Evolutionary conservation across 2,113 vertebrate species (phyloP), one percentile per base, ranked within the genome.

Genomic region (Perognathus longimembris): DNA sequence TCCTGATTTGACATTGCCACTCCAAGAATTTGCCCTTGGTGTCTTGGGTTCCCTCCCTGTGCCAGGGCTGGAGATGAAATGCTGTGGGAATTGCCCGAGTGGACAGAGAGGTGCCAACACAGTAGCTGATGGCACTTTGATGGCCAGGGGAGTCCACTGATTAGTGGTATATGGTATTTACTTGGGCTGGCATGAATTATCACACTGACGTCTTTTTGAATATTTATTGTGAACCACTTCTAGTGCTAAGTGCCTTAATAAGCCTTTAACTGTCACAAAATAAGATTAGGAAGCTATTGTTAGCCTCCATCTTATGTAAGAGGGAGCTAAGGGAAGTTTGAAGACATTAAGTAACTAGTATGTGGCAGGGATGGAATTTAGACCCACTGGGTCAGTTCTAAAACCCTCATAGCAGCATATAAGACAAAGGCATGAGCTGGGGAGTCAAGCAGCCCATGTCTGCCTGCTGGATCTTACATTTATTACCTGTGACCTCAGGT

Each of bases 251-350:
- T 67, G n/a, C 61, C 45, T 85, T 59, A 88, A 74, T 85, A 85
- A 67, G 24, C 18, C 30, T 74, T 88, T 88, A 70, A 64, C 50
- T 85, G 88, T 69, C 75, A 74, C 40, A 40, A 45, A 88, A 34
- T 70, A 76, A 28, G 32, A 4, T 50, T 45, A 67, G 71, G 84
- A 86, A 75, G 34, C 40, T 79, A 30, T 42, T 69, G 17, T 73
- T 74, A 34, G 50, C 59, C 38, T 59, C 32, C 4, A 11, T 86
- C 76, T 94, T 83, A 69, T 73, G 38, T 61, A 63, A 77, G 85
- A 92, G 45, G 75, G 85, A 92, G 59, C 4, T 21, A 81, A 78
- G n/a, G 50, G 76, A 91, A 26, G 15, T 28, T 79, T 83, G 32
- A 57, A 74, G 75, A 85, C 67, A 20, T 77, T 81, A 77, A 40